Base-by-base conservation (phyloP, 2,797 vertebrate genomes). In the Phoeniculus purpureus region DNA sequence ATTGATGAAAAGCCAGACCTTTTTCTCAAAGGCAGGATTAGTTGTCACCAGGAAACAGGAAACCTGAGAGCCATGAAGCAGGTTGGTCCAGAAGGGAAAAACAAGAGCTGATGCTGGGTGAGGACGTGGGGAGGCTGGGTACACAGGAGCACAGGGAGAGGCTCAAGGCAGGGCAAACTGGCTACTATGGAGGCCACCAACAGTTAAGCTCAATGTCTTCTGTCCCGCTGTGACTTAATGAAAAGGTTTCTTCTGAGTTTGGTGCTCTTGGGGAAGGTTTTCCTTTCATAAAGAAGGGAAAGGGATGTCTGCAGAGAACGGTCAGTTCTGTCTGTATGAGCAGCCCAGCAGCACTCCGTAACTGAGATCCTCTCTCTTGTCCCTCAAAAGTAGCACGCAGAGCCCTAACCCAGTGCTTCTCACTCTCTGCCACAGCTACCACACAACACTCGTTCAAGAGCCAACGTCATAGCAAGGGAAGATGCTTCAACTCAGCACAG, bases 361-460 rank as follows among this genome's bases (percentile, higher is more conserved):
- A n/a, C 29, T 4, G 16, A 8, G 16, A 9, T 19, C 10, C 5
- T 27, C 18, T n/a, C 27, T 47, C 48, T 23, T 25, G 15, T 18
- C 12, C 19, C 51, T 52, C 10, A 9, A 66, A 37, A 56, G 16
- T 7, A 3, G 50, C 71, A 79, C 62, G 19, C 3, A 21, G 37
- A 29, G 6, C 68, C 48, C 51, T 12, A 18, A 8, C n/a, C 15
- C 3, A 1, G 16, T 1, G 0, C 26, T 51, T 54, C 40, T 37
- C 55, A 0, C 25, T 7, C 4, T n/a, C 25, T 34, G 40, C 52
- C 3, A 1, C 2, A 2, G 47, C 58, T 43, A 9, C 0, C 2
- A 25, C 21, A 11, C 0, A 5, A 7, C 20, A 1, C 20, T 16
- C 0, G 0, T 6, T 4, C 1, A 50, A 60, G 25, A 23, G 4